Evolutionary conservation across 1,140 invertebrate species (phyloP), one percentile per base, ranked within the genome.

Genomic region (Brachionus koreanus): DNA sequence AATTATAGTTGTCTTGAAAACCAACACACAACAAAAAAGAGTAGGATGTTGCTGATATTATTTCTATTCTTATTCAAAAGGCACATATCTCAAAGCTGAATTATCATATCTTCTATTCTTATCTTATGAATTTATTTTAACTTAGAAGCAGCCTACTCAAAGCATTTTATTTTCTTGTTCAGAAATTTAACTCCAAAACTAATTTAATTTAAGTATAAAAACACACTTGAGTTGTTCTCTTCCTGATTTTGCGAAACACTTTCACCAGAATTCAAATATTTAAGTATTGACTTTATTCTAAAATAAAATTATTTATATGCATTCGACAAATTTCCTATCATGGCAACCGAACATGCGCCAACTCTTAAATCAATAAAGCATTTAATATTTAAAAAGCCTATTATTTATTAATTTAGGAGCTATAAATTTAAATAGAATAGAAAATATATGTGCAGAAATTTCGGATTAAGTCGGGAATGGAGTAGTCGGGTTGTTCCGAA

Each of bases 121-220:
- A 69, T 69, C 65, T 69, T 65, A 10, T 37, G 10, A 13, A 37
- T n/a, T 35, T 65, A 29, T n/a, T 65, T 65, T 65, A 33, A 10
- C 33, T 33, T 33, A 13, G 63, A 33, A 65, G 25, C 63, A 65
- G 63, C 63, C 63, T 65, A 65, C 63, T 65, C 63, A 65, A 65
- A 65, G 25, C 10, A 33, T 69, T 69, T 69, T 67, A 33, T 67
- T 39, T 69, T 69, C 33, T 69, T 69, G 33, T 19, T 39, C 16
- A 69, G 35, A 69, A 69, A 43, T 37, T 65, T 33, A 65, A 65
- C 33, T 65, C 63, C 63, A 69, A 69, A 10, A 23, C 65, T 69
- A 69, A 69, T 69, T 69, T 69, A 69, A 69, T 69, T 37, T 69
- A 69, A 69, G 63, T 65, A 69, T 37, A 69, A 69, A 69, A 37